These are phyloP conservation scores for Drosophila koepferae DNA, from an alignment of 2,888 invertebrate genomes.

Conservation along the genomic window DNA sequence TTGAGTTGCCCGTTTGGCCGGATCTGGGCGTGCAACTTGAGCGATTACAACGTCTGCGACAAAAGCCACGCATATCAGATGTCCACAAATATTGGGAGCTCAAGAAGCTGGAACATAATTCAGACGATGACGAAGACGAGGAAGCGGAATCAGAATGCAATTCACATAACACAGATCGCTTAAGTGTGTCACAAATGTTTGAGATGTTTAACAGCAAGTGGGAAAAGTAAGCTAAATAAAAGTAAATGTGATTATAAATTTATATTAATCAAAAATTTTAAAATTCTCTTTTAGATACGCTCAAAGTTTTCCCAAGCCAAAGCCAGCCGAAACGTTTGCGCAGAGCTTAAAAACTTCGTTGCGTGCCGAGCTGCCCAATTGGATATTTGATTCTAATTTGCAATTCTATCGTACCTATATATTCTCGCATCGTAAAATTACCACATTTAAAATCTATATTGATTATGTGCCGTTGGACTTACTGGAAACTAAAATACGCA, in stretches of 20 bases:
- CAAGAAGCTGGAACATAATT: constrained; percentile 27
- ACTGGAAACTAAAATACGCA: constrained; percentile 48
- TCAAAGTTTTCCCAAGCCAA: background rate
- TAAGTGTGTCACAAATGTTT: constrained; percentile 28
- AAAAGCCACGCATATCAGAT: constrained; percentile 53
- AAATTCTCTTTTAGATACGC: constrained; percentile 9
- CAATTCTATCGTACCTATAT: constrained; percentile 48
- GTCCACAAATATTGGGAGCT: constrained; percentile 62
- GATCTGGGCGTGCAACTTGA: constrained; percentile 41
- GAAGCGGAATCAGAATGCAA: background rate
- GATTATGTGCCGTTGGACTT: constrained; percentile 56
- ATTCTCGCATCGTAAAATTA: constrained; percentile 47
- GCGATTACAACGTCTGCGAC: constrained; percentile 51
- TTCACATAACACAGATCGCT: background rate
- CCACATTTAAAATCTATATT: constrained; percentile 50
- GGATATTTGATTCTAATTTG: constrained; percentile 74
- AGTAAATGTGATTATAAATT: no score
- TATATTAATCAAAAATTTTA: background rate
- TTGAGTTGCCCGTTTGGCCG: constrained; percentile 52
- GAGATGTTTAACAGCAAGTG: constrained; percentile 14
- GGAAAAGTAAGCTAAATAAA: constrained; percentile 26
- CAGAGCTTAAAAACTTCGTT: constrained; percentile 43
- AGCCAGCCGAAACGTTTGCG: constrained; percentile 30
- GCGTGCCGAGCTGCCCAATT: constrained; percentile 49
- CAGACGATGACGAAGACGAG: constrained; percentile 11